Conservation (phyloP, 1,140 invertebrate species). For the Eriocheir sinensis region DNA sequence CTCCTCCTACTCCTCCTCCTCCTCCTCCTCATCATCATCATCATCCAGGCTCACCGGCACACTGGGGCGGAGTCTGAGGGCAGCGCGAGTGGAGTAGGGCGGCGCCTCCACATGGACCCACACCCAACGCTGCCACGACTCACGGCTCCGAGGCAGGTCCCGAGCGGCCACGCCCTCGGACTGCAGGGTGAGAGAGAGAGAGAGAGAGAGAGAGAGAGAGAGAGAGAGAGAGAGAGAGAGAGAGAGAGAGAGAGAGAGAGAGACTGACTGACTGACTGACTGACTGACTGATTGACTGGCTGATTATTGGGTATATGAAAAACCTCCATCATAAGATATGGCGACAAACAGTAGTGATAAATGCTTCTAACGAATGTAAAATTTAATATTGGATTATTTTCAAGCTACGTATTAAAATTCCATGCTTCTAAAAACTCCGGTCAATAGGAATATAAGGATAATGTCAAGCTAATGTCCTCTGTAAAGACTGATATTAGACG, state of each 20-base stretch:
- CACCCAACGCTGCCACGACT: slow-evolving; percentile 46
- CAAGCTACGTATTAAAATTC: too few relatives aligned
- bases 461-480: too few relatives aligned
- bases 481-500: too few relatives aligned
- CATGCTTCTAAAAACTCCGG: too few relatives aligned
- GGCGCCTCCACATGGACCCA: slow-evolving; percentile 65
- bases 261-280: not conserved
- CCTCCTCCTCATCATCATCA: not conserved
- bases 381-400: too few relatives aligned
- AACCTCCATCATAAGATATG: too few relatives aligned
- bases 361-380: too few relatives aligned
- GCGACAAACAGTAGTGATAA: too few relatives aligned
- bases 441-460: too few relatives aligned
- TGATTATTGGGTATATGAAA: too few relatives aligned
- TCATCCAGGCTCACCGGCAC: not conserved
- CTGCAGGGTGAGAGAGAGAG: not conserved
- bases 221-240: not conserved
- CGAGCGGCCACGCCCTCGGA: not conserved
- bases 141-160: slow-evolving; percentile 33
- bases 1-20: not conserved
- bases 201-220: not conserved
- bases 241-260: not conserved
- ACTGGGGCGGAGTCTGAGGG: not conserved
- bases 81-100: not conserved
- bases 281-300: too few relatives aligned